phyloP scores from a whole-genome alignment of 2,797 vertebrate genomes.

The Hemitrygon akajei region DNA sequence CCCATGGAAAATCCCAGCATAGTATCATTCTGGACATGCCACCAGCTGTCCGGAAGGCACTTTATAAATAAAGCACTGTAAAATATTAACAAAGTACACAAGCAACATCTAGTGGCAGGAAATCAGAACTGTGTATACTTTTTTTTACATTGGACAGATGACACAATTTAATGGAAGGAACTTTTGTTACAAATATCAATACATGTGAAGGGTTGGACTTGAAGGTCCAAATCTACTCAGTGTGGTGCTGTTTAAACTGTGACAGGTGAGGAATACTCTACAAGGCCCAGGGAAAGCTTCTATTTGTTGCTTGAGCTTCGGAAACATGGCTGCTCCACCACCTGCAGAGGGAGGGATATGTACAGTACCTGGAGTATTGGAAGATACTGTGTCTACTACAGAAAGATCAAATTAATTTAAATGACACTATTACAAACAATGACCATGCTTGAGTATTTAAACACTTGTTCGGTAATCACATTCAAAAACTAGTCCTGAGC shows the following conservation, averaged over 20 bases:
- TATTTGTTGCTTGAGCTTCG: not conserved
- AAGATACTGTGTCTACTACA: not conserved
- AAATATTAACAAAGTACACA: conserved; percentile 32
- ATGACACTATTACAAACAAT: not conserved
- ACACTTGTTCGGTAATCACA: not conserved
- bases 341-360: not conserved
- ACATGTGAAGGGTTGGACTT: not conserved
- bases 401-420: not conserved
- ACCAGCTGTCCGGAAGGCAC: not conserved
- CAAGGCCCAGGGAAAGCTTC: not conserved
- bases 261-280: not conserved
- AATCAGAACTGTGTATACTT: conserved; percentile 30
- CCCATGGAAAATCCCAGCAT: not conserved
- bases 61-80: conserved; percentile 1
- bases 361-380: too few species aligned
- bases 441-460: not conserved
- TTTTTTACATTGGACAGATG: not conserved
- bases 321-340: not conserved
- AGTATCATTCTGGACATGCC: not conserved
- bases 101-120: conserved; percentile 37
- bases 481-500: not conserved
- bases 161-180: not conserved
- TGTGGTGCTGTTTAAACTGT: not conserved
- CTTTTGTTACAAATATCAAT: not conserved
- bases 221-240: not conserved